Base-by-base conservation (phyloP, 2,113 vertebrate genomes). In the Microcebus lehilahytsara region DNA sequence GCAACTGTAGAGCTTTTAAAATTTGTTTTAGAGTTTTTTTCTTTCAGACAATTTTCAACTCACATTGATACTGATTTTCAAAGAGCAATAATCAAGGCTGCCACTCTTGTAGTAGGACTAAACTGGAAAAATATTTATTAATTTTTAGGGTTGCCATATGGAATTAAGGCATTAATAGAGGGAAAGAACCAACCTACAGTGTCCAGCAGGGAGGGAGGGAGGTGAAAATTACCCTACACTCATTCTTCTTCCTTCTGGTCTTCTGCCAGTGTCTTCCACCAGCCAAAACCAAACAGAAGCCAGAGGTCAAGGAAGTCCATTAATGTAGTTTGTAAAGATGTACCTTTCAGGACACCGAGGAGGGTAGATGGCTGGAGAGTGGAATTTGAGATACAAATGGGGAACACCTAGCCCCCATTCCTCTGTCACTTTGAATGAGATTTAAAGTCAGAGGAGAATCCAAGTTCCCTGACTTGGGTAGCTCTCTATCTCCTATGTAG, bases 391-490 rank as follows among this genome's bases (percentile, higher is more conserved):
- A 75, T n/a, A 30, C 9, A 34, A 58, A 37, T 8, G 30, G 13
- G 56, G 53, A 66, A 37, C 7, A 4, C 16, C 53, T 19, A 20
- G 32, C 6, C 22, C n/a, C 81, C 53, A 37, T 22, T 83, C 42
- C 42, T 77, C n/a, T 4, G 25, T 30, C 20, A 8, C 51, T 67
- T 32, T 51, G 49, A 56, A 6, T 67, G 46, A 74, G 79, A 93
- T 66, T 89, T 89, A 34, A 89, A 89, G 72, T 81, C n/a, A 71
- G 51, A 93, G 93, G 51, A 84, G 81, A 74, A 58, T 46, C 53
- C 40, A 42, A 14, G 71, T 62, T 34, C 37, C 67, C 69, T 13
- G 0, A 6, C 42, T 49, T 40, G 42, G 83, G 60, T 62, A 27
- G 1, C 60, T 27, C 60, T 10, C 60, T 27, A 27, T 17, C 66